Conservation (phyloP, 2,113 vertebrate species). For the Grammomys surdaster region DNA sequence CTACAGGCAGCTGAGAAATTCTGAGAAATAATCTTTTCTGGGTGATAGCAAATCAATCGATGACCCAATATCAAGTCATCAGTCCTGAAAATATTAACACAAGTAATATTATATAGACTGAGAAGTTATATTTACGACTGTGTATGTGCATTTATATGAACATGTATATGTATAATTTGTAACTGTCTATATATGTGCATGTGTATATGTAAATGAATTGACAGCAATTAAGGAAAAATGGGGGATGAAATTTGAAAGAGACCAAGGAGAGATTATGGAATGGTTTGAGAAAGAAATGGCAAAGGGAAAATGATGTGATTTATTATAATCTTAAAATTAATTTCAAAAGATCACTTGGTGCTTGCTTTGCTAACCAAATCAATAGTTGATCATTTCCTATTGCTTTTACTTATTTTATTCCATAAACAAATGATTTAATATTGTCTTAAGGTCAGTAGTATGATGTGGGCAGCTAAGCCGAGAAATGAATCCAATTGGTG, state of each 20-base stretch:
- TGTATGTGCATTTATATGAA: not conserved
- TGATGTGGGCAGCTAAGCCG: not conserved
- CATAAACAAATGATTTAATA: not conserved
- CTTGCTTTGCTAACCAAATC: not conserved
- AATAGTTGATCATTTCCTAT: not conserved
- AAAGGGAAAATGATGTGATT: not conserved
- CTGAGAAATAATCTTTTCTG: not conserved
- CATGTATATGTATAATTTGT: not conserved
- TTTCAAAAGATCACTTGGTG: not conserved
- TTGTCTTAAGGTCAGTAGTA: not conserved
- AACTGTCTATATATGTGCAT: not conserved
- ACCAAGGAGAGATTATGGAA: not conserved
- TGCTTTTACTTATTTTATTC: conserved; percentile 30
- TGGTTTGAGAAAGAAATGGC: not conserved
- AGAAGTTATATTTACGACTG: not conserved
- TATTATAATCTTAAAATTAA: not conserved
- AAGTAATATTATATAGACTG: not conserved
- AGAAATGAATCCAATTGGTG: not conserved
- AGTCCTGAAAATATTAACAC: not conserved
- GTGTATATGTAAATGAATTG: not conserved
- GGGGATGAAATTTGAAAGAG: not conserved
- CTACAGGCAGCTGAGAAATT: not conserved
- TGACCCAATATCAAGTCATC: not conserved
- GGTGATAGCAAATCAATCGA: not conserved
- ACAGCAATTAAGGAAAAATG: not conserved